Evolutionary conservation across 2,113 vertebrate species (phyloP), one percentile per base, ranked within the genome.

Genomic region (Sarotherodon lohbergeri): DNA sequence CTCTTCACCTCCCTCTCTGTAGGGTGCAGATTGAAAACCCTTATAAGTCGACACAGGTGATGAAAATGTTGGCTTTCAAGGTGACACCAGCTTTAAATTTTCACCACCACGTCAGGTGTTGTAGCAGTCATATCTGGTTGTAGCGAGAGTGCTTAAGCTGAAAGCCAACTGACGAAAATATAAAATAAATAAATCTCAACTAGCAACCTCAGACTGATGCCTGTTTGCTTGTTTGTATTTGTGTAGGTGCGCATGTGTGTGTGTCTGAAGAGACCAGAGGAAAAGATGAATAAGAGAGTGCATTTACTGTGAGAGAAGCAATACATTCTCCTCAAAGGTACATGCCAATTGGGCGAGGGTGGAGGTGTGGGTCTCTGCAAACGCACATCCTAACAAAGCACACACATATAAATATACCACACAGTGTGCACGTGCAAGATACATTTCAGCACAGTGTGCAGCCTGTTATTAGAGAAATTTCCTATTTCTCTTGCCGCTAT

Each of bases 301-400:
- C 79, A 93, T 89, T 92, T 90, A 73, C 88, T 86, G 43, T 86
- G 89, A 93, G 83, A 83, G 82, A 83, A 91, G 90, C 83, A 88
- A 91, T 90, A 88, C 54, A 89, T 92, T 93, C 71, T 88, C 41
- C 87, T 90, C 73, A 94, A 79, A 55, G 66, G 82, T 86, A 81
- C 80, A 82, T 80, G 91, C 54, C 88, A 92, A 91, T 78, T 85
- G 57, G 73, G 66, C 59, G 71, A 54, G 56, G 59, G 39, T 46
- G 48, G 39, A 76, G 84, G 73, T 86, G 76, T 56, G 59, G 19
- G 59, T 83, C 76, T 86, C 66, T 89, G 71, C 73, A 89, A 88
- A 66, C 11, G 56, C 91, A 88, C 78, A 83, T 13, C 55, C 4
- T 9, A 61, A 39, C 55, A 92, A 84, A 76, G 48, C 36, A 41